Conservation (phyloP, 2,888 invertebrate genomes). For the Latrodectus hesperus region DNA sequence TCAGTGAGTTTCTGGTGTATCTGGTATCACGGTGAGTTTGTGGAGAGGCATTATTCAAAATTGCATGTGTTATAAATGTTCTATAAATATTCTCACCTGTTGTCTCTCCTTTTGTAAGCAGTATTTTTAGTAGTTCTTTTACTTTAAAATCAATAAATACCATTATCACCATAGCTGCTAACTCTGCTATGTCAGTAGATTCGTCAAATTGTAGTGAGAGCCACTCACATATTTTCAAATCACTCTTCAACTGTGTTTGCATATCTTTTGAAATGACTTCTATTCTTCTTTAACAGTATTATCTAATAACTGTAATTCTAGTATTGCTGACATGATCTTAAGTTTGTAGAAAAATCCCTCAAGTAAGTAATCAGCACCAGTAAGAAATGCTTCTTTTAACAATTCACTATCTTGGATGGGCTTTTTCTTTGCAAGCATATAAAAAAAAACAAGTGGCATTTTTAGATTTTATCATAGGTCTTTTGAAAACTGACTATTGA, state of each 20-base stretch:
- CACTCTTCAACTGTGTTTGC: slow-evolving; percentile 23
- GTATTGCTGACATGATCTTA: slow-evolving; percentile 35
- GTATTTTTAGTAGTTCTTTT: slow-evolving; percentile 20
- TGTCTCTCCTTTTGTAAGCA: slow-evolving; percentile 7
- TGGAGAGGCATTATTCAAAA: slow-evolving; percentile 8
- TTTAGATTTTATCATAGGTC: too few relatives aligned
- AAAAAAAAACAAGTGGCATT: too few relatives aligned
- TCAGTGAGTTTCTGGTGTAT: too few relatives aligned
- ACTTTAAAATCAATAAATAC: slow-evolving; percentile 23
- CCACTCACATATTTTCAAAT: slow-evolving; percentile 29
- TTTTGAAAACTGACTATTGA: too few relatives aligned
- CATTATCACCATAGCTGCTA: slow-evolving; percentile 32
- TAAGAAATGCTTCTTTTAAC: slow-evolving; percentile 38
- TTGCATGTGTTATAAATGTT: slow-evolving; percentile 9
- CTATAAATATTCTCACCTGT: slow-evolving; percentile 22
- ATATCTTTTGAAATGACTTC: slow-evolving; percentile 26
- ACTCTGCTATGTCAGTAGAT: slow-evolving; percentile 31
- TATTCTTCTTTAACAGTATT: slow-evolving; percentile 31
- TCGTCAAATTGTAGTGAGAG: slow-evolving; percentile 30
- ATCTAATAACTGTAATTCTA: slow-evolving; percentile 22
- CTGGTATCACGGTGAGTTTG: neutral
- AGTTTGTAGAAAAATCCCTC: neutral
- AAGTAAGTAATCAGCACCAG: slow-evolving; percentile 18
- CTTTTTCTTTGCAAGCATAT: slow-evolving; percentile 3
- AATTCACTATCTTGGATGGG: slow-evolving; percentile 32